These are phyloP conservation scores for Chaitophorus viminalis DNA, from an alignment of 2,888 invertebrate species.

Conservation along the genomic window DNA sequence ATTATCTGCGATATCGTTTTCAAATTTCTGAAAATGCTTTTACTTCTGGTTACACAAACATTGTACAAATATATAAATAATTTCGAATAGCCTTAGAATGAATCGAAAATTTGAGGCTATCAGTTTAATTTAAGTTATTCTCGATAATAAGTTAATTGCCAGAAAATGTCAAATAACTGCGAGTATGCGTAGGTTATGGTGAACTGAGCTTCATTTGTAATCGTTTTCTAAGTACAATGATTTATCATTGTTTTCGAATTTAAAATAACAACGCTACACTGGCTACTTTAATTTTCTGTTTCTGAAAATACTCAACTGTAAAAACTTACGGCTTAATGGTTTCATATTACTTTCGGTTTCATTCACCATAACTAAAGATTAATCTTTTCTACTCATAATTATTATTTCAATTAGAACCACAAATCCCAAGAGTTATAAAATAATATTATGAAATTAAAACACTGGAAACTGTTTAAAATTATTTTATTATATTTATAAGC, in stretches of 20 bases:
- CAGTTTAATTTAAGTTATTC: too few relatives aligned
- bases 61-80: too few relatives aligned
- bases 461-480: not conserved
- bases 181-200: not conserved
- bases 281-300: slow-evolving; percentile 14
- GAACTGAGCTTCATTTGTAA: not conserved
- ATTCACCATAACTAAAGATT: slow-evolving; percentile 5
- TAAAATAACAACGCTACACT: not conserved
- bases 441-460: not conserved
- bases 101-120: too few relatives aligned
- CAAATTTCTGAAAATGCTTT: too few relatives aligned
- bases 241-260: not conserved
- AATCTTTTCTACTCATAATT: slow-evolving; percentile 15
- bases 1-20: too few relatives aligned
- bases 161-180: not conserved
- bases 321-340: slow-evolving; percentile 13
- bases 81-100: too few relatives aligned
- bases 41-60: too few relatives aligned
- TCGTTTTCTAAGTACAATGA: not conserved
- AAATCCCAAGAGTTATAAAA: not conserved
- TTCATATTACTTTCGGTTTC: slow-evolving; percentile 11
- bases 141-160: too few relatives aligned
- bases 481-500: not conserved
- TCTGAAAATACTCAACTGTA: slow-evolving; percentile 14
- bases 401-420: not conserved